These are phyloP conservation scores for Synanthedon vespiformis DNA, from an alignment of 2,888 invertebrate genomes.

Conservation along the genomic window DNA sequence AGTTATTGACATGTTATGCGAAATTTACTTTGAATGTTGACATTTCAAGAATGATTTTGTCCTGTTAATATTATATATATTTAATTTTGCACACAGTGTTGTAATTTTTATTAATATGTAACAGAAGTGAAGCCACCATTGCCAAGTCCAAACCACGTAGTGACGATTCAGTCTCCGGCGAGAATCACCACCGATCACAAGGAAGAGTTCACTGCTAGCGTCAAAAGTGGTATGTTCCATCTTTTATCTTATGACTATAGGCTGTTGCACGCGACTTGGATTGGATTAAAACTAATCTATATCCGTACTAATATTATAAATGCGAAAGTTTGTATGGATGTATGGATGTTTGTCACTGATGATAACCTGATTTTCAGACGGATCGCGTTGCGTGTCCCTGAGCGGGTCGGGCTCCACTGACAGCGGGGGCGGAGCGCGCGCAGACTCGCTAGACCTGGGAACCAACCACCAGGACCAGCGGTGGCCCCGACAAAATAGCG, in stretches of 20 bases:
- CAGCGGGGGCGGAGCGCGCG: constrained; percentile 60
- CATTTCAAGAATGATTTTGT: too few species aligned
- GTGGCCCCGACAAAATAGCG: constrained; percentile 88
- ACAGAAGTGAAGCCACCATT: constrained; percentile 46
- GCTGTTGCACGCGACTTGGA: too few species aligned
- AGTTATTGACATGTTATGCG: too few species aligned
- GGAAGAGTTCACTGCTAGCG: constrained; percentile 40
- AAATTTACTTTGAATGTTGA: too few species aligned
- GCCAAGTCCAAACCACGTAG: constrained; percentile 45
- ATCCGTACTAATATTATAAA: too few species aligned
- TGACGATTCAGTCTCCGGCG: constrained; percentile 35
- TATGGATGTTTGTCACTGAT: too few species aligned
- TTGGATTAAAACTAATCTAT: too few species aligned
- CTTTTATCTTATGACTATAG: too few species aligned
- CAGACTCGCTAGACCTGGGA: constrained; percentile 57
- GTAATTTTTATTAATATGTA: neutral
- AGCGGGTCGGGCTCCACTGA: constrained; percentile 85
- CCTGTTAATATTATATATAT: neutral
- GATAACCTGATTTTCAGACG: constrained; percentile 47
- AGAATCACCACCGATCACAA: constrained; percentile 23
- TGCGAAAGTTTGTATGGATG: too few species aligned
- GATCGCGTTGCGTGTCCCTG: constrained; percentile 78
- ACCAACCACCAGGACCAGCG: constrained; percentile 45
- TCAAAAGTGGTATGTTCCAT: constrained; percentile 44
- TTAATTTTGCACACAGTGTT: constrained; percentile 1